Evolutionary conservation across 2,797 vertebrate species (phyloP).

Genomic region (Gorsachius magnificus): DNA sequence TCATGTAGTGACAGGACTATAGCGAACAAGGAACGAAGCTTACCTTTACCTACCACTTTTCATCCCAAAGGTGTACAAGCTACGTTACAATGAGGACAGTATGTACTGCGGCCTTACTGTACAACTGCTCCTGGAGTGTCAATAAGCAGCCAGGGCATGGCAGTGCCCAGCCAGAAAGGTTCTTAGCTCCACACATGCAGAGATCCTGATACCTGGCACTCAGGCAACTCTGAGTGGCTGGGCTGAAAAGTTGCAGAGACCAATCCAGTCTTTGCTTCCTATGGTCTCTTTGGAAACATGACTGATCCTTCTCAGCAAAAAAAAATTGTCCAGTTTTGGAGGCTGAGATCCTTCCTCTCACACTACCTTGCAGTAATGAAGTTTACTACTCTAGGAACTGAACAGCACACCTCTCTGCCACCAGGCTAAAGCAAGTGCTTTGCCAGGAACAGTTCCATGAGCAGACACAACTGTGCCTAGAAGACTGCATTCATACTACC

Average conservation of each 20-base stretch:
- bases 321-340: neutral
- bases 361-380: no score
- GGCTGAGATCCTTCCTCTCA: neutral
- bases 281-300: neutral
- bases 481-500: neutral
- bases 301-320: neutral
- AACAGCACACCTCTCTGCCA: neutral
- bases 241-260: neutral
- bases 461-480: neutral
- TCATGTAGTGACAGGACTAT: neutral
- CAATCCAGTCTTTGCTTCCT: neutral
- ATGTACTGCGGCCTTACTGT: rapidly evolving
- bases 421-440: neutral
- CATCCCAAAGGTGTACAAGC: neutral
- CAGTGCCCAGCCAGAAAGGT: neutral
- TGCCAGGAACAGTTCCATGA: neutral
- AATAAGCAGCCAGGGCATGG: neutral
- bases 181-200: neutral
- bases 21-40: neutral
- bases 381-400: neutral
- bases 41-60: neutral
- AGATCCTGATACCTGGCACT: neutral
- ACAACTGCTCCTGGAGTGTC: neutral
- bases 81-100: rapidly evolving
- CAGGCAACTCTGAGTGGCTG: rapidly evolving